Evolutionary conservation across 2,888 invertebrate species (phyloP), one percentile per base, ranked within the genome.

Genomic region (Mantis religiosa): DNA sequence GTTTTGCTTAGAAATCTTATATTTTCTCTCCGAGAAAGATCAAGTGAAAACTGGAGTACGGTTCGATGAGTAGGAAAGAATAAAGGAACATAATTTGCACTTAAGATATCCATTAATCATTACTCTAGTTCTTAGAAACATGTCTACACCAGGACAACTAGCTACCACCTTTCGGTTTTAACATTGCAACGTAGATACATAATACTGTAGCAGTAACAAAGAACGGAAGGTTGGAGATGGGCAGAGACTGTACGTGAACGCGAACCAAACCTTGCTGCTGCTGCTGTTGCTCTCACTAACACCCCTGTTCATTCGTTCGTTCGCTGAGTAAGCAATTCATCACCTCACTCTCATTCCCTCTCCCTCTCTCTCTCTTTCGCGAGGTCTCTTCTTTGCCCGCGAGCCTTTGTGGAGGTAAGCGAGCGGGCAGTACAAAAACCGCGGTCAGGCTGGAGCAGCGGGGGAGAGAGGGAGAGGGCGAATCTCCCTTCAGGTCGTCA

Each of bases 401-500:
- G 85, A 85, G 47, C 47, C 84, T 85, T 85, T 85, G 85, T 85
- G 27, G 85, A 85, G 85, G 85, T 85, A 47, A 82, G 82, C 87
- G 87, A 71, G 81, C 87, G 71, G 54, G 86, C 71, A 28, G 71
- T 81, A 82, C 87, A 87, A 82, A 82, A 87, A 87, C 87, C 82
- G 90, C 90, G 90, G 90, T 90, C 90, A 91, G 91, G 90, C 91
- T 90, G 90, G 91, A 89, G 90, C 87, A 34, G 89, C 82, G 28
- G 84, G 84, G 90, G 89, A 88, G 89, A 85, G 87, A 88, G 84
- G 88, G 86, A 85, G 89, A 87, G 89, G 89, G 89, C 89, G 54
- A 71, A 90, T 88, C 87, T 90, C 85, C 89, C 91, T 90, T 90
- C 90, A 89, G 89, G 89, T 89, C 89, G 90, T 88, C 87, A 86